Conservation (phyloP, 2,888 invertebrate species). For the Monopis laevigella region DNA sequence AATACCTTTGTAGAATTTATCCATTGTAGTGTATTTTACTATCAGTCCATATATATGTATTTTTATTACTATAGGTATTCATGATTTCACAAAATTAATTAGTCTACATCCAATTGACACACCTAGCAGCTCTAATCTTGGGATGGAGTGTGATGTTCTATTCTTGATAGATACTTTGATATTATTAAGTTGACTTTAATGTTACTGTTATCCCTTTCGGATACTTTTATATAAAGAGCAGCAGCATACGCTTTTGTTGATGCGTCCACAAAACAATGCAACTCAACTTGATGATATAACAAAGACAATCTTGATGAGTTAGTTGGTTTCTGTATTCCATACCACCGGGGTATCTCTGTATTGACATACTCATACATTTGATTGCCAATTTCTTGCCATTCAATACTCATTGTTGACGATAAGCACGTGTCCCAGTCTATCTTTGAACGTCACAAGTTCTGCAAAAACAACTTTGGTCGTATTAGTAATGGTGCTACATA, state of each 20-base stretch:
- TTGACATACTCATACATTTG: neutral
- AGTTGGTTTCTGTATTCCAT: neutral
- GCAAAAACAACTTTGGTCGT: neutral
- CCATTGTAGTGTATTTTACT: neutral
- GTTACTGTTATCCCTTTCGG: neutral
- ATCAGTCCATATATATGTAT: neutral
- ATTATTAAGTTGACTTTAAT: neutral
- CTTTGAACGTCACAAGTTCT: neutral
- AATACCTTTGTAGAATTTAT: neutral
- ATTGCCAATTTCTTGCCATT: neutral
- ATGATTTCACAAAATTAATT: neutral
- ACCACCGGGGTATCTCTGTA: neutral
- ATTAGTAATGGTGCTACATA: neutral
- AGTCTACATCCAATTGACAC: too few species aligned
- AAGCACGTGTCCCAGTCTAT: neutral
- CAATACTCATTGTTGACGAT: neutral
- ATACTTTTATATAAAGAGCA: neutral
- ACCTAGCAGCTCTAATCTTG: too few species aligned
- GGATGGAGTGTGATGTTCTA: too few species aligned
- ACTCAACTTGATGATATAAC: too few species aligned
- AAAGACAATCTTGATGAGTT: too few species aligned
- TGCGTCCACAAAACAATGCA: too few species aligned
- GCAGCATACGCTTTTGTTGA: too few species aligned
- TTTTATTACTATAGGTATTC: neutral
- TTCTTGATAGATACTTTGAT: too few species aligned